Conservation (phyloP, 23 tunicate genomes). For the Styela plicata region DNA sequence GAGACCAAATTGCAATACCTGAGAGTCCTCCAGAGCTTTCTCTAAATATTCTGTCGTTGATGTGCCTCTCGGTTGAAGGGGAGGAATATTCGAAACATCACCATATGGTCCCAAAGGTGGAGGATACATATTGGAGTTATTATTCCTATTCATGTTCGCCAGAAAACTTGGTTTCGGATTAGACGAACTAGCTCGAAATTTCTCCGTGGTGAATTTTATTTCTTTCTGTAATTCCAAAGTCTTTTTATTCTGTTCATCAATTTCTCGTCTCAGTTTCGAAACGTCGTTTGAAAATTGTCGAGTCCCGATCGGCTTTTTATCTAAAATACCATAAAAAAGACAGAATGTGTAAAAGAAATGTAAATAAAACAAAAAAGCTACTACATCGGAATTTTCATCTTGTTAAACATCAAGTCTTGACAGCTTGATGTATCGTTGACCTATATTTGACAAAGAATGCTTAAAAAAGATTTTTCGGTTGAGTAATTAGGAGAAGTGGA, state of each 20-base stretch:
- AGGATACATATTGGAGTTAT: constrained; percentile 28
- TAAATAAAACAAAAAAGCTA: no score
- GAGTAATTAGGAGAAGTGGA: no score
- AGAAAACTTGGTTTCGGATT: background rate
- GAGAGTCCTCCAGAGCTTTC: constrained; percentile 72
- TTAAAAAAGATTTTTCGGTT: no score
- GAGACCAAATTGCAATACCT: constrained; percentile 27
- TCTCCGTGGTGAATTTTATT: constrained; percentile 30
- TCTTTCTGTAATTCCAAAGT: constrained; percentile 41
- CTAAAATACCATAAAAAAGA: no score
- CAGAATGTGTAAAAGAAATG: no score
- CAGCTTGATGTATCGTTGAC: no score
- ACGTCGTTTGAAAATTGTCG: constrained; percentile 32
- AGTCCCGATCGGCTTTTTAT: background rate
- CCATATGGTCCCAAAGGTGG: background rate
- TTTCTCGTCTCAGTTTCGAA: constrained; percentile 27
- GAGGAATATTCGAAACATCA: constrained; percentile 2
- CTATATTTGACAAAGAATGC: no score
- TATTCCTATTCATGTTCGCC: constrained; percentile 32
- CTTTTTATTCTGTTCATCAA: constrained; percentile 42
- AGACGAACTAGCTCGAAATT: constrained; percentile 27
- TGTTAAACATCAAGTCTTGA: no score
- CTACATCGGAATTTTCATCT: no score
- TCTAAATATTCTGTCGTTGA: constrained; percentile 57
- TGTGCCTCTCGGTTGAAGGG: background rate